These are phyloP conservation scores for Phengaris arion DNA, from an alignment of 2,888 invertebrate species.

Conservation along the genomic window DNA sequence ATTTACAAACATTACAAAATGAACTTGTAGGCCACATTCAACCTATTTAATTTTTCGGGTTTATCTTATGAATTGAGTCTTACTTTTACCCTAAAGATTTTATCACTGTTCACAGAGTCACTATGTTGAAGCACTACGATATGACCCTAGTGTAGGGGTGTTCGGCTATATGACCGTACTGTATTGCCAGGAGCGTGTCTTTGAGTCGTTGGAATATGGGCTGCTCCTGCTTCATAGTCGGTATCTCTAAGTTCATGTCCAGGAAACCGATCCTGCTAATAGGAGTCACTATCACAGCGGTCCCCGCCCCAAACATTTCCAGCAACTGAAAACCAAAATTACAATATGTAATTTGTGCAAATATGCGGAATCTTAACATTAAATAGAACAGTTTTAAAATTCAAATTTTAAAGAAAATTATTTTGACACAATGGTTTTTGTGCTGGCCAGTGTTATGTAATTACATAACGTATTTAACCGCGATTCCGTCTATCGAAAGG, in stretches of 20 bases:
- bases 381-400: not conserved
- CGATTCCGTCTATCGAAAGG: not conserved
- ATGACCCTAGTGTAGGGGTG: slow-evolving; percentile 88
- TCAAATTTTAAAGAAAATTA: not conserved
- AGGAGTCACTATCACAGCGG: slow-evolving; percentile 96
- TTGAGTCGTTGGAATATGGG: slow-evolving; percentile 87
- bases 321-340: slow-evolving; percentile 81
- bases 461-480: not conserved
- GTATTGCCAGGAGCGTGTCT: slow-evolving; percentile 90
- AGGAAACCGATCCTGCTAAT: slow-evolving; percentile 91
- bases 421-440: not conserved
- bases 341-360: not conserved
- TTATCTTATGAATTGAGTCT: not conserved
- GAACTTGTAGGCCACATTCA: not conserved
- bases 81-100: slow-evolving; percentile 31
- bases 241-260: slow-evolving; percentile 83
- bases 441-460: not conserved
- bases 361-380: not conserved
- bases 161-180: slow-evolving; percentile 87
- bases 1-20: slow-evolving; percentile 1
- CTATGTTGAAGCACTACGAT: slow-evolving; percentile 50
- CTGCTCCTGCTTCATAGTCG: slow-evolving; percentile 85
- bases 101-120: slow-evolving; percentile 29
- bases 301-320: slow-evolving; percentile 99
- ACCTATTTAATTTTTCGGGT: not conserved